Evolutionary conservation across 2,888 invertebrate species (phyloP), one percentile per base, ranked within the genome.

Genomic region (Agrotis clavis): DNA sequence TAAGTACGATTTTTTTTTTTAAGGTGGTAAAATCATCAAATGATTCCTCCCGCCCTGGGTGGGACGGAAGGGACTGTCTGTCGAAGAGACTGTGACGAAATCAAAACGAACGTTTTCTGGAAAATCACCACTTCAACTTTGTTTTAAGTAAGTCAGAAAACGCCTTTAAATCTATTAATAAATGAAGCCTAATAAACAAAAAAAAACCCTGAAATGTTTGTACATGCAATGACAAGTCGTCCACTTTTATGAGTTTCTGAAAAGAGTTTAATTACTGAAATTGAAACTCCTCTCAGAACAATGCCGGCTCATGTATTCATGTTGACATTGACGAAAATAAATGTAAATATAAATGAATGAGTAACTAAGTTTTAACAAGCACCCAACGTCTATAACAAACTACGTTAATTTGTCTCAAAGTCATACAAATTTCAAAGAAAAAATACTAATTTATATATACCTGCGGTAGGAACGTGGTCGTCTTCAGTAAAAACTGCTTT

Each of bases 401-500:
- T 4, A 3, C 53, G 41, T 14, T 16, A 21, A 53, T 51, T 14
- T 47, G 14, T 68, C 57, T 62, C 45, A 53, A 56, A 53, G 19
- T 62, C 21, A 50, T 53, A 57, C 19, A 73, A 4, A 63, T 16
- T 47, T 69, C 11, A 50, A 63, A 69, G n/a, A 25, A 61, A 57
- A 72, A 64, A 54, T 21, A 21, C 1, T 19, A 59, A 61, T 69
- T 67, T 25, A 51, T 77, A 56, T 16, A 69, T 82, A 95, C 96
- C 94, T 82, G 93, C 93, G 19, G 92, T 86, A 41, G 94, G 91
- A 0, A 96, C 92, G 64, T 95, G 95, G 77, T 96, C 96, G 53
- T 95, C 96, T 77, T 96, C 93, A 4, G 97, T 97, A 84, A 98
- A 97, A 62, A 98, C 97, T 0, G 98, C 98, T 81, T 97, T 96